Conservation (phyloP, 2,888 invertebrate species). For the Tachystola acroxantha region DNA sequence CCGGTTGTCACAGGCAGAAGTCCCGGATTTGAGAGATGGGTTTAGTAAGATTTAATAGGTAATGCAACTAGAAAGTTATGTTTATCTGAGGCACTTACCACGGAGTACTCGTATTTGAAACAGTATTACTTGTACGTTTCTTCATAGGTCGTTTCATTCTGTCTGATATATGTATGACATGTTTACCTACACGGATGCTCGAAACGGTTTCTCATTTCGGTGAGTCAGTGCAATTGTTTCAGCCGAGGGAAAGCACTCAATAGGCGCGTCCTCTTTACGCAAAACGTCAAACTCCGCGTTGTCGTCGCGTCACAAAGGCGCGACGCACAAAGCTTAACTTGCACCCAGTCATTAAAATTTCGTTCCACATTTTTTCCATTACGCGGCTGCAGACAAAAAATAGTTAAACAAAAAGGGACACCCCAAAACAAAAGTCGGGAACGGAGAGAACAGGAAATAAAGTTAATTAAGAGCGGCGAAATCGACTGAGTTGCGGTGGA, state of each 20-base stretch:
- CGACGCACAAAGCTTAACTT: constrained; percentile 68
- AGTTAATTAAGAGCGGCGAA: constrained; percentile 78
- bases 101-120: no score
- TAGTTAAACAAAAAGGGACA: constrained; percentile 67
- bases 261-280: constrained; percentile 43
- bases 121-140: no score
- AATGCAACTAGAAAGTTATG: no score
- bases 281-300: constrained; percentile 58
- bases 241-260: constrained; percentile 38
- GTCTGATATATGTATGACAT: no score
- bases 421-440: constrained; percentile 72
- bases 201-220: background rate
- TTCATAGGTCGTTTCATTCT: no score
- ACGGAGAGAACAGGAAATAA: constrained; percentile 76
- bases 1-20: no score
- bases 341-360: constrained; percentile 74
- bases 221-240: constrained; percentile 39
- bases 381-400: constrained; percentile 74
- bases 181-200: no score
- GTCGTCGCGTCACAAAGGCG: constrained; percentile 56
- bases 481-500: constrained; percentile 78
- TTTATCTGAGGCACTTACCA: no score
- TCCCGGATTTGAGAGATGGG: no score
- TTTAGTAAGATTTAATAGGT: no score
- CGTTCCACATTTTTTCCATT: constrained; percentile 76